Conservation (phyloP, 2,113 vertebrate genomes). For the Vicugna pacos region DNA sequence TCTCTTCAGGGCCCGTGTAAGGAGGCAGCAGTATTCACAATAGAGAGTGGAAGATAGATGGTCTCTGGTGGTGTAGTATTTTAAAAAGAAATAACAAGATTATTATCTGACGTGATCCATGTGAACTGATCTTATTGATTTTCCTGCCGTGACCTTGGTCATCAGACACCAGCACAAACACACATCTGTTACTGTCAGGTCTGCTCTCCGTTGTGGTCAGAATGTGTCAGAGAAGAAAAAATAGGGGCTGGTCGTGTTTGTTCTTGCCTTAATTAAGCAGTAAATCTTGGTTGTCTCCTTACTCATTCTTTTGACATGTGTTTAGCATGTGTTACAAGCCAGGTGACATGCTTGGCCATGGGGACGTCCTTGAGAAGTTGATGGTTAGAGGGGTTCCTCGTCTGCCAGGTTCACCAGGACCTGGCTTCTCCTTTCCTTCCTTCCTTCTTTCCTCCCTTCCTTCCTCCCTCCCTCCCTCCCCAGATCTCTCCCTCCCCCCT, state of each 20-base stretch:
- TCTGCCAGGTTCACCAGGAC: fast-evolving
- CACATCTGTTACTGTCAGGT: not conserved
- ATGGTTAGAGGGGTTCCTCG: too few species aligned
- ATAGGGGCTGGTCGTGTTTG: fast-evolving
- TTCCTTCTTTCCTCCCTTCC: fast-evolving
- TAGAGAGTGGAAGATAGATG: not conserved
- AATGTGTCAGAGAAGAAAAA: not conserved
- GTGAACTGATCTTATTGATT: not conserved
- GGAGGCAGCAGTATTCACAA: not conserved
- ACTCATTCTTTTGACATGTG: fast-evolving
- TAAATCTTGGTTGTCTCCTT: not conserved
- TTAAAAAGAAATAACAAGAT: not conserved
- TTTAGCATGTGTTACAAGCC: not conserved
- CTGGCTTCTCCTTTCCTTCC: not conserved
- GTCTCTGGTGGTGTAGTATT: conserved; percentile 11
- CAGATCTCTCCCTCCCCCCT: not conserved
- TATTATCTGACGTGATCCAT: not conserved
- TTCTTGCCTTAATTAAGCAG: not conserved
- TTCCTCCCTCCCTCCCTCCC: too few species aligned
- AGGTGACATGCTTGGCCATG: fast-evolving
- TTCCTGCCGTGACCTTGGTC: not conserved
- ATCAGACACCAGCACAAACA: not conserved
- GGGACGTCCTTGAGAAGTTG: fast-evolving
- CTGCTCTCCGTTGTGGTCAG: not conserved
- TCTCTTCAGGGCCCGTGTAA: not conserved